Evolutionary conservation across 2,888 invertebrate species (phyloP).

Genomic region (Cryptocephalus moraei): DNA sequence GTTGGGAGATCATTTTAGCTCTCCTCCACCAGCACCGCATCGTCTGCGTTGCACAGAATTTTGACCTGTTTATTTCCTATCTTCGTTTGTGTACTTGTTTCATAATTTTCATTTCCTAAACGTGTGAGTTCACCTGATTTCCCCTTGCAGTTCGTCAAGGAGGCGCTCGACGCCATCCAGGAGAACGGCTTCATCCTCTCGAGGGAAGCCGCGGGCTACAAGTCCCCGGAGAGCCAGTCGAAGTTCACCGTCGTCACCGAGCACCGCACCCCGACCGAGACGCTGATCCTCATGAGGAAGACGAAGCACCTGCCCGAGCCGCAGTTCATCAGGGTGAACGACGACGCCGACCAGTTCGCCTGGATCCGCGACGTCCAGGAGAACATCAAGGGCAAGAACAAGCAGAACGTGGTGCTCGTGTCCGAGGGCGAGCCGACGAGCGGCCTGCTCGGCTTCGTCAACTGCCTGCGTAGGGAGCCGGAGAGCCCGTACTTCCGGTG

Average conservation of each 20-base stretch:
- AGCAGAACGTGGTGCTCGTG: slow-evolving; percentile 46
- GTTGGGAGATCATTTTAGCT: too few species aligned
- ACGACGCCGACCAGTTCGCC: slow-evolving; percentile 4
- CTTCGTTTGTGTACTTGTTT: too few species aligned
- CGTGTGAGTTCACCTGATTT: background rate
- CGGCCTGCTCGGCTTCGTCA: slow-evolving; percentile 71
- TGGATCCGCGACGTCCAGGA: slow-evolving; percentile 45
- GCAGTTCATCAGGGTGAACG: slow-evolving; percentile 41
- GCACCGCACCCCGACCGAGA: slow-evolving; percentile 43
- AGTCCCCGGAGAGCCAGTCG: slow-evolving; percentile 13
- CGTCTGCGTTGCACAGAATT: too few species aligned
- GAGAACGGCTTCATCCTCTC: slow-evolving; percentile 53
- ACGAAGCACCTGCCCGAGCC: slow-evolving; percentile 15
- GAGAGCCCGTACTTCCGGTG: slow-evolving; percentile 36
- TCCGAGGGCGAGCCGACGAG: slow-evolving; percentile 56
- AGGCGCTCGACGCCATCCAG: slow-evolving; percentile 19
- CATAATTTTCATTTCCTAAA: too few species aligned
- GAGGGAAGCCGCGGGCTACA: slow-evolving; percentile 45
- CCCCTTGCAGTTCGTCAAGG: slow-evolving; percentile 13
- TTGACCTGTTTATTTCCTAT: too few species aligned
- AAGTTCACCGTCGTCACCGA: slow-evolving; percentile 25
- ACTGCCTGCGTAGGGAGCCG: slow-evolving; percentile 56
- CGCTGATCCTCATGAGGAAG: slow-evolving; percentile 45
- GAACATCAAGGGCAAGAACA: slow-evolving; percentile 32
- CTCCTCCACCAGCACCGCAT: too few species aligned